phyloP scores from a whole-genome alignment of 1,140 invertebrate species.

The Zaprionus ornatus region DNA sequence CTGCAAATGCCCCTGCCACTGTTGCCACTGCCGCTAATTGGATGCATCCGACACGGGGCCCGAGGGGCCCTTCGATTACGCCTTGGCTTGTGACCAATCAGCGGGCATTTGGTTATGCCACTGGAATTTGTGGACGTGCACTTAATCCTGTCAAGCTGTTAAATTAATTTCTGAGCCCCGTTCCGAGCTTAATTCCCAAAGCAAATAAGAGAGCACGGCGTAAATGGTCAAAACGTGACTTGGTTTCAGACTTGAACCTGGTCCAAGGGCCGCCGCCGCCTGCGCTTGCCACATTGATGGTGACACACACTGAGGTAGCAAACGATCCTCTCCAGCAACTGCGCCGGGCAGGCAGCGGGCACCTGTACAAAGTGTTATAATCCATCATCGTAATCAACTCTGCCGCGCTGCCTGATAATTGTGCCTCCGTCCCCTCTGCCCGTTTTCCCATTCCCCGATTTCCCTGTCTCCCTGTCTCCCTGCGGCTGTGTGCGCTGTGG shows the following conservation, averaged over 20 bases:
- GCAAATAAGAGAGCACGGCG: slow-evolving; percentile 42
- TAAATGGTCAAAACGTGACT: slow-evolving; percentile 49
- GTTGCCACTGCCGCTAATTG: slow-evolving; percentile 28
- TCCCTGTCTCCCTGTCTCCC: not conserved
- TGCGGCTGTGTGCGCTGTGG: slow-evolving; percentile 4
- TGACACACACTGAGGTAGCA: not conserved
- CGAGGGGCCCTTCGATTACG: slow-evolving; percentile 50
- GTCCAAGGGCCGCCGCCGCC: not conserved
- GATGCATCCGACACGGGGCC: slow-evolving; percentile 40
- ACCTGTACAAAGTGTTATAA: slow-evolving; percentile 73
- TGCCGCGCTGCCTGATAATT: slow-evolving; percentile 58
- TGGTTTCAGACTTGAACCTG: not conserved
- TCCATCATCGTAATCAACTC: slow-evolving; percentile 80
- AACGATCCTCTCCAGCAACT: not conserved
- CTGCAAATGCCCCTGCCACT: not conserved
- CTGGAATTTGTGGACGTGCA: slow-evolving; percentile 42
- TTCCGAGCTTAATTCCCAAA: slow-evolving; percentile 45
- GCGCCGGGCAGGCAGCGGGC: not conserved
- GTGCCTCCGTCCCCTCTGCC: slow-evolving; percentile 6
- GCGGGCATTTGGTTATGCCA: slow-evolving; percentile 46
- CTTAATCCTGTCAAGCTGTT: slow-evolving; percentile 79
- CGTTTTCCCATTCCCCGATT: not conserved
- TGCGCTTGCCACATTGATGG: not conserved
- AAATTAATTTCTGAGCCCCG: slow-evolving; percentile 69
- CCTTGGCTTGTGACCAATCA: slow-evolving; percentile 73